Conservation (phyloP, 2,888 invertebrate species). For the Calliphora vomitoria region DNA sequence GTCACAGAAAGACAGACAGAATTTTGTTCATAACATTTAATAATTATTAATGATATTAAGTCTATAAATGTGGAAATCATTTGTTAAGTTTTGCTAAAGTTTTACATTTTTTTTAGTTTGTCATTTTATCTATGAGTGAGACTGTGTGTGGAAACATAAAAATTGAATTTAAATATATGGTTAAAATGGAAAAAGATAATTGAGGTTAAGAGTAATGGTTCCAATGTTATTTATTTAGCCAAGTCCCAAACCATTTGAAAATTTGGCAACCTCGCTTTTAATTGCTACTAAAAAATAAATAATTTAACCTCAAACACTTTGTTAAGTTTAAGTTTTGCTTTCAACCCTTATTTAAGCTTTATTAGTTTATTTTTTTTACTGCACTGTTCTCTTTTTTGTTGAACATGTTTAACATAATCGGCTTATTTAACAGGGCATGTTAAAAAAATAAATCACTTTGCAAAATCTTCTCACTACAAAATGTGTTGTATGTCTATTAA, state of each 20-base stretch:
- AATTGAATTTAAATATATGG: slow-evolving; percentile 28
- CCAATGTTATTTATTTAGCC: not conserved
- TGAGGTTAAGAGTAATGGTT: not conserved
- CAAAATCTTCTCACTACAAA: slow-evolving; percentile 16
- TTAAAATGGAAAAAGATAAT: slow-evolving; percentile 44
- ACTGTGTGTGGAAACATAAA: slow-evolving; percentile 16
- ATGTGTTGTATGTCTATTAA: not conserved
- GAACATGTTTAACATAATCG: slow-evolving; percentile 56
- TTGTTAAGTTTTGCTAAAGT: slow-evolving; percentile 20
- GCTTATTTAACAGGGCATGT: slow-evolving; percentile 40
- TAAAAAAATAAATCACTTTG: not conserved
- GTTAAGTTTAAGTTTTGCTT: not conserved
- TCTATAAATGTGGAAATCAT: slow-evolving; percentile 60
- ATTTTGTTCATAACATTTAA: slow-evolving; percentile 58
- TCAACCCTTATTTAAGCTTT: slow-evolving; percentile 48
- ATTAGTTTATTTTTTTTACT: not conserved
- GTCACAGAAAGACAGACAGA: slow-evolving; percentile 30
- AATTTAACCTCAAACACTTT: slow-evolving; percentile 4
- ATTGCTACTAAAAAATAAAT: not conserved
- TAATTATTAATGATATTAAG: slow-evolving; percentile 67
- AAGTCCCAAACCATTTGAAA: slow-evolving; percentile 13
- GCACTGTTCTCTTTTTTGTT: slow-evolving; percentile 25
- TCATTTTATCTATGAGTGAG: not conserved
- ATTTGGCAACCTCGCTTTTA: slow-evolving; percentile 20
- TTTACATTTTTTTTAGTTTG: slow-evolving; percentile 11